Base-by-base conservation (phyloP, 2,113 vertebrate genomes). In the Pan paniscus region DNA sequence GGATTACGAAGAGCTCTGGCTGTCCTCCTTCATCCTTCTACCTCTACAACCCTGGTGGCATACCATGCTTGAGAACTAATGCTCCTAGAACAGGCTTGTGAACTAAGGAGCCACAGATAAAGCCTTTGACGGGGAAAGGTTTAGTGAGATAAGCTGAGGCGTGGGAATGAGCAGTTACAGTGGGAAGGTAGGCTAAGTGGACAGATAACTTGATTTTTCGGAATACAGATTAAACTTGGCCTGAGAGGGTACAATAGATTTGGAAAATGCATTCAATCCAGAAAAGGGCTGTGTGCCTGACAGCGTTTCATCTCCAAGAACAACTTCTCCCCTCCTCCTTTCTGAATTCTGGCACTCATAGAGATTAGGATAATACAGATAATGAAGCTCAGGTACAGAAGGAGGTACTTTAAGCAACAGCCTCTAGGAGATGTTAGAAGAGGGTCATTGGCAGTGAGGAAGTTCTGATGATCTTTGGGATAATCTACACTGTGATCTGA, bases 321-420 rank as follows among this genome's bases (percentile, higher is more conserved):
- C 25, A 23, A 1, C 17, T 3, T 4, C n/a, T 23, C 43, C 32
- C 16, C 11, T 10, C 14, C 35, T 32, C 5, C 0, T 32, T 73
- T 93, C 76, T 46, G 57, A 89, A 88, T 68, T 40, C 90, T 78
- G 85, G 76, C 30, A n/a, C 52, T 78, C 5, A 0, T 4, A 2
- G 67, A 78, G 43, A 14, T 8, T 2, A 16, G 59, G 10, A 68
- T 55, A 6, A 82, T 13, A 32, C 0, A 38, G 70, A 81, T 30
- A 73, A 48, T 6, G 68, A 92, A 78, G 81, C 8, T 32, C 32
- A 12, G 35, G 70, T 55, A 6, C 2, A 0, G 87, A 78, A 61
- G 22, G 67, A 82, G 73, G 48, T 17, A 2, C 67, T 67, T 13
- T 64, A 3, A 78, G 52, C 50, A 46, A 55, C 7, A n/a, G 12